Conservation (phyloP, 2,888 invertebrate species). For the Trichopoda pennipes region DNA sequence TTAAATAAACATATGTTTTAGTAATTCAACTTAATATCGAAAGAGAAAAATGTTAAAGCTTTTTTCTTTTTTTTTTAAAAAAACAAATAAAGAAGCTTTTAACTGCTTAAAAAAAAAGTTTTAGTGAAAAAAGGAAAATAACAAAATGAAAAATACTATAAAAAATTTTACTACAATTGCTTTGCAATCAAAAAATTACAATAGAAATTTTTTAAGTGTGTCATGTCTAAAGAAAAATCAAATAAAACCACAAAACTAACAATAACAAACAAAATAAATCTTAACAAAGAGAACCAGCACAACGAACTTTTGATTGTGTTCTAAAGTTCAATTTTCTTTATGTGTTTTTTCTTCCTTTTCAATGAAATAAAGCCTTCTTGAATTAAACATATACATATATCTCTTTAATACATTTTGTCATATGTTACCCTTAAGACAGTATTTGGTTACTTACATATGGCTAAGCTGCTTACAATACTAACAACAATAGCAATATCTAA, state of each 20-base stretch:
- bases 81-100: slow-evolving; percentile 5
- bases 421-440: slow-evolving; percentile 55
- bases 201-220: slow-evolving; percentile 55
- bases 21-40: background rate
- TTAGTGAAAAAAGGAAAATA: slow-evolving; percentile 26
- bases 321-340: slow-evolving; percentile 9
- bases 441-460: slow-evolving; percentile 9
- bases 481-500: slow-evolving; percentile 14
- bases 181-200: slow-evolving; percentile 28
- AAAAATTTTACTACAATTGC: slow-evolving; percentile 40
- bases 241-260: slow-evolving; percentile 10
- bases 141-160: slow-evolving; percentile 42
- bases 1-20: background rate
- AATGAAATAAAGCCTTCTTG: background rate
- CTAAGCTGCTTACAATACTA: slow-evolving; percentile 14
- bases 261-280: slow-evolving; percentile 4
- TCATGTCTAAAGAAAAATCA: slow-evolving; percentile 38
- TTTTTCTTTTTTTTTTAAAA: background rate
- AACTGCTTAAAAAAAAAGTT: background rate
- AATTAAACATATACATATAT: slow-evolving; percentile 4
- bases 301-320: slow-evolving; percentile 52
- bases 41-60: slow-evolving; percentile 28
- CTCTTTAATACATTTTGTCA: slow-evolving; percentile 19
- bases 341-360: background rate
- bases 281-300: slow-evolving; percentile 44